phyloP scores from a whole-genome alignment of 2,888 invertebrate species.

The Alloscopus bannaensis region DNA sequence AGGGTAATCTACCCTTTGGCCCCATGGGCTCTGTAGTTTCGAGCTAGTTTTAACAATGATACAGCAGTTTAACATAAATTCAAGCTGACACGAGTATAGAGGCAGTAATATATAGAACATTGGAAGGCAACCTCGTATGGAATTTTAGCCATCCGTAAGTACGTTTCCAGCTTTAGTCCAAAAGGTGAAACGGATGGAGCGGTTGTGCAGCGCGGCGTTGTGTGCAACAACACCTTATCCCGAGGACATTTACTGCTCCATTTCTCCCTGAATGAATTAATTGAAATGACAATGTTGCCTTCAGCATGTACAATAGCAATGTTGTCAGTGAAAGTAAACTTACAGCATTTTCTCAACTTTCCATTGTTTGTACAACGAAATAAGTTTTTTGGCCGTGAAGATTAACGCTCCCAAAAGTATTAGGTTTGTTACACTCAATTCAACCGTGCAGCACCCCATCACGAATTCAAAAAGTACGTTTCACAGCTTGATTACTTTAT shows the following conservation, averaged over 20 bases:
- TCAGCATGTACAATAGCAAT: background rate
- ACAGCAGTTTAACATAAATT: background rate
- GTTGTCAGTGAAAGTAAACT: background rate
- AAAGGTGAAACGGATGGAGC: constrained; percentile 40
- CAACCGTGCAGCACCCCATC: constrained; percentile 35
- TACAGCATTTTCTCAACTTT: constrained; percentile 47
- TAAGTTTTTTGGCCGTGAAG: constrained; percentile 20
- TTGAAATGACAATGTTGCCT: background rate
- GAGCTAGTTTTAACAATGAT: constrained; percentile 72
- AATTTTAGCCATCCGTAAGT: constrained; percentile 53
- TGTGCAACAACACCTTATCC: constrained; percentile 49
- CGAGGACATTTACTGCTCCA: constrained; percentile 31
- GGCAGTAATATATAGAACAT: no score
- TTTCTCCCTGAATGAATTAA: constrained; percentile 27
- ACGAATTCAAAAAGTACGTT: no score
- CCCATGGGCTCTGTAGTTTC: constrained; percentile 74
- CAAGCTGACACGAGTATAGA: background rate
- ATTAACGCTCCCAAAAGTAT: background rate
- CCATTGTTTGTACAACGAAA: constrained; percentile 21
- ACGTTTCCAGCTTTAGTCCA: constrained; percentile 59
- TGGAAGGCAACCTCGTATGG: constrained; percentile 47
- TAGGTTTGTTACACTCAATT: constrained; percentile 32
- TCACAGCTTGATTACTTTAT: no score
- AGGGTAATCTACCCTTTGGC: constrained; percentile 75
- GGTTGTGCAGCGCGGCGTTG: constrained; percentile 12